phyloP scores from a whole-genome alignment of 1,140 invertebrate genomes.

The Monochamus saltuarius region DNA sequence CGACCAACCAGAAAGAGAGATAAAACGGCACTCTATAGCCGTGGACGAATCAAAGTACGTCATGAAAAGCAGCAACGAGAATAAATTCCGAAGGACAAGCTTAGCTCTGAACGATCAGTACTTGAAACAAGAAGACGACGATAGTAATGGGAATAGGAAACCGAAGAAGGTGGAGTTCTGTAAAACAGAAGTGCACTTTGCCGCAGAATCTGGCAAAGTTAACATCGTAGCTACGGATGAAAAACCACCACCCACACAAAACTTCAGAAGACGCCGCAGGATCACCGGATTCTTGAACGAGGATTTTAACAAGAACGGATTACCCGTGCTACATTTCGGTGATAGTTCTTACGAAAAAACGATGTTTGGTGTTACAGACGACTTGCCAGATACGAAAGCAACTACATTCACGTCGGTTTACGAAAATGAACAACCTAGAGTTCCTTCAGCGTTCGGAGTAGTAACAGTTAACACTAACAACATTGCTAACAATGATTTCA shows the following conservation, averaged over 20 bases:
- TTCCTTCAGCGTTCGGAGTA: conserved; percentile 26
- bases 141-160: conserved; percentile 52
- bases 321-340: conserved; percentile 54
- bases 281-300: conserved; percentile 36
- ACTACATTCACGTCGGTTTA: conserved; percentile 3
- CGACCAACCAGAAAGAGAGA: conserved; percentile 44
- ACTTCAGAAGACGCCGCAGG: conserved; percentile 68
- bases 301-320: conserved; percentile 45
- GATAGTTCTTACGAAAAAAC: conserved; percentile 57
- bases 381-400: conserved; percentile 12
- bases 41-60: conserved; percentile 59
- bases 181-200: conserved; percentile 84
- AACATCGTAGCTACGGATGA: conserved; percentile 85
- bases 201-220: conserved; percentile 77
- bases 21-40: conserved; percentile 60
- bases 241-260: conserved; percentile 78
- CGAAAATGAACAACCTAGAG: conserved; percentile 23
- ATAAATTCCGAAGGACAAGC: conserved; percentile 44
- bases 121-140: conserved; percentile 39
- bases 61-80: conserved; percentile 41
- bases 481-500: conserved; percentile 23
- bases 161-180: conserved; percentile 80
- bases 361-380: conserved; percentile 39
- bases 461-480: conserved; percentile 46
- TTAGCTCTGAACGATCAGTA: conserved; percentile 51